These are phyloP conservation scores for Sciurus vulgaris DNA, from an alignment of 2,797 vertebrate species.

Conservation along the genomic window DNA sequence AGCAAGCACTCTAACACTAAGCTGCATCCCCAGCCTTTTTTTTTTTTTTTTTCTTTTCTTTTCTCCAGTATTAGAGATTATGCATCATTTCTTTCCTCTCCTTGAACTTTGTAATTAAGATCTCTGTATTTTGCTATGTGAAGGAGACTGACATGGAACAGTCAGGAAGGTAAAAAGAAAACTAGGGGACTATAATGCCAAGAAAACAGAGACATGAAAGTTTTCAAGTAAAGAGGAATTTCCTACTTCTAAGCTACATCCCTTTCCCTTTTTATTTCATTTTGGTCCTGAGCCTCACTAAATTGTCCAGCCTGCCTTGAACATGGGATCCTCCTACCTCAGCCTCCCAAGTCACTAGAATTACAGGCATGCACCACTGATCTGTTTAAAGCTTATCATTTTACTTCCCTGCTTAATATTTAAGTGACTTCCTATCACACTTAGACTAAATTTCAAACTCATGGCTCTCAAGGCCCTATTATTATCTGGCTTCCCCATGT, in stretches of 20 bases:
- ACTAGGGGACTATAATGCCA: neutral
- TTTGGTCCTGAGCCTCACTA: neutral
- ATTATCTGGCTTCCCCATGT: neutral
- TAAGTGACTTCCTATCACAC: neutral
- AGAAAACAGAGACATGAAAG: neutral
- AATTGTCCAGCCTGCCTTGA: neutral
- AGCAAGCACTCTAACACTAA: neutral
- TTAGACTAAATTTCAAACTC: neutral
- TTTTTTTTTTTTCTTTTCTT: too few relatives aligned
- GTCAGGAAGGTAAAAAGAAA: neutral
- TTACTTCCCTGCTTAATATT: conserved; percentile 19
- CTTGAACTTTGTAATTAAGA: too few relatives aligned
- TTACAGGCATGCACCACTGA: neutral
- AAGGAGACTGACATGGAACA: neutral
- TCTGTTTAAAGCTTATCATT: conserved; percentile 15
- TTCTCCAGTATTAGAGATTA: too few relatives aligned
- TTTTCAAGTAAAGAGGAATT: neutral
- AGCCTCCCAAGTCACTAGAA: neutral
- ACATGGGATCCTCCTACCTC: neutral
- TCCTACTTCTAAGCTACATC: too few relatives aligned
- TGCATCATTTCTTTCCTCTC: too few relatives aligned
- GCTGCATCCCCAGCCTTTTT: neutral
- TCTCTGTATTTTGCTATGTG: neutral
- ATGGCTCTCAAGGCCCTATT: neutral
- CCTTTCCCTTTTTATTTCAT: neutral